These are phyloP conservation scores for Dicentrarchus labrax DNA, from an alignment of 2,113 vertebrate genomes.

Conservation along the genomic window DNA sequence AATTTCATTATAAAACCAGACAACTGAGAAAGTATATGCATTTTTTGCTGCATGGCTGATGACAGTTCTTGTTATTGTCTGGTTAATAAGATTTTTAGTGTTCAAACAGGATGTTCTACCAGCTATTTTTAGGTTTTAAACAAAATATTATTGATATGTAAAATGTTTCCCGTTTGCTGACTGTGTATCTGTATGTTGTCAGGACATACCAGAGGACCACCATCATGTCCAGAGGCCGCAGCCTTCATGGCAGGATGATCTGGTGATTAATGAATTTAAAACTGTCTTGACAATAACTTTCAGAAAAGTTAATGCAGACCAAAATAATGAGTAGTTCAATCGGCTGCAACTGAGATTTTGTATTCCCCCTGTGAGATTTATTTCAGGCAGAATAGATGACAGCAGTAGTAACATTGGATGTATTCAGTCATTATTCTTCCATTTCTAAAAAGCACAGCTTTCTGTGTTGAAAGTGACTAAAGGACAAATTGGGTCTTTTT, in stretches of 20 bases:
- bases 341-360: neutral
- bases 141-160: neutral
- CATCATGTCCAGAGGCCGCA: constrained; percentile 80
- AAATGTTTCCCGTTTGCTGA: constrained; percentile 18
- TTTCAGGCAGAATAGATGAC: neutral
- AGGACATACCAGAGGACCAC: constrained; percentile 78
- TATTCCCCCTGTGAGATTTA: constrained; percentile 16
- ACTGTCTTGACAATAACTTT: constrained; percentile 23
- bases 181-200: constrained; percentile 28
- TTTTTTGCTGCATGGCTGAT: neutral
- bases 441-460: constrained; percentile 9
- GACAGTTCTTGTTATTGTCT: constrained; percentile 7
- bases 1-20: constrained; percentile 42
- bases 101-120: neutral
- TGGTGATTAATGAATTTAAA: constrained; percentile 75
- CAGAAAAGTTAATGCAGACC: neutral
- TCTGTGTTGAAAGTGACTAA: constrained; percentile 8
- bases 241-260: constrained; percentile 82
- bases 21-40: neutral
- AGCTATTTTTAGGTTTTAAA: constrained; percentile 2
- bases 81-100: neutral
- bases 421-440: constrained; percentile 10
- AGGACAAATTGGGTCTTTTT: constrained; percentile 11
- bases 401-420: neutral
- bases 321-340: constrained; percentile 16